These are phyloP conservation scores for Hypothenemus hampei DNA, from an alignment of 1,140 invertebrate genomes.

Conservation along the genomic window DNA sequence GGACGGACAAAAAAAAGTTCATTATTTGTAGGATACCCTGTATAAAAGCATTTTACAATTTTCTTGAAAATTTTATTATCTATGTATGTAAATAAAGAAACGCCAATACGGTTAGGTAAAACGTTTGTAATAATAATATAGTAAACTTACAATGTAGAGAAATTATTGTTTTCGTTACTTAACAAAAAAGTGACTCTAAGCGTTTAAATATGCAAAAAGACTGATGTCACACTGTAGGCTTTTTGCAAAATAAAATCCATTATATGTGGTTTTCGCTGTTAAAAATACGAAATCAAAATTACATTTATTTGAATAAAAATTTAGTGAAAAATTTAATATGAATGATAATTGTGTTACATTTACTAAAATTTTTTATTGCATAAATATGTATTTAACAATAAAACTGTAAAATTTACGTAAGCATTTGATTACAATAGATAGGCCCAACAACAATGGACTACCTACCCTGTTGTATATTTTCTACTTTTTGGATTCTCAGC, in stretches of 20 bases:
- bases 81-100: no score
- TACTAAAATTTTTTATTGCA: slow-evolving; percentile 17
- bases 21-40: no score
- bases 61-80: no score
- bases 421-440: no score
- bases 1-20: no score
- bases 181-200: slow-evolving; percentile 30
- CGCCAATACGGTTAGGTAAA: no score
- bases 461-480: no score
- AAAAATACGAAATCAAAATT: slow-evolving; percentile 20
- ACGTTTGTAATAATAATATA: no score
- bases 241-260: slow-evolving; percentile 30
- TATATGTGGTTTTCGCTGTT: slow-evolving; percentile 6
- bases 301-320: background rate
- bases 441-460: no score
- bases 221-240: slow-evolving; percentile 35
- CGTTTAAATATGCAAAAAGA: slow-evolving; percentile 36
- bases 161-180: slow-evolving; percentile 14
- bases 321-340: slow-evolving; percentile 6
- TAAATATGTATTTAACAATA: slow-evolving; percentile 20
- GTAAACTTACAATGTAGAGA: no score
- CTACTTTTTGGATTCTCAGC: no score
- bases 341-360: slow-evolving; percentile 9
- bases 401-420: background rate
- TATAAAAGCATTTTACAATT: no score